Evolutionary conservation across 2,888 invertebrate species (phyloP), one percentile per base, ranked within the genome.

Genomic region (Philereme transversata): DNA sequence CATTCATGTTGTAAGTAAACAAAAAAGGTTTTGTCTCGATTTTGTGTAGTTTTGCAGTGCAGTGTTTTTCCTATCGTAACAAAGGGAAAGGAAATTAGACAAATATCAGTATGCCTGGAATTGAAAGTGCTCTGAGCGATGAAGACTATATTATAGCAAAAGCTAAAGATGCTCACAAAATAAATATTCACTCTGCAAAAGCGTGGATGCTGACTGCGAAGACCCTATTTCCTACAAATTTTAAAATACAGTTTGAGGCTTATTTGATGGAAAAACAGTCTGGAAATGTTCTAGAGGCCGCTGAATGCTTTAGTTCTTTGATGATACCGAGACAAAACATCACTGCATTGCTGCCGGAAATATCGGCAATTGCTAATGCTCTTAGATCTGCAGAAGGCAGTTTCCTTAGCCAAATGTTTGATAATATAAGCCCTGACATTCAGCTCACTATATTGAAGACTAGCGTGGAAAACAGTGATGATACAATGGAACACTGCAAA

Each of bases 201-300:
- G 96, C 97, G 48, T 98, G 98, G 97, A 95, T 98, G 92, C 93
- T 98, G 36, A 97, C 97, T 1, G 98, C 98, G 0, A 97, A 96
- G 92, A 97, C 97, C 0, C 92, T 98, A 67, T 98, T 96, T 90
- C 98, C 98, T 0, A 94, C 96, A 56, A 97, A 97, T 81, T 97
- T 97, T 77, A 95, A 95, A 76, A 96, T 98, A 54, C 97, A 97
- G 94, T 97, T 97, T 88, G 97, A 98, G 90, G 97, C 97, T 0
- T 98, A 98, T 79, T 92, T 95, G 67, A 94, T 98, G 82, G 98
- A 98, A 79, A 98, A 98, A 82, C 93, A 95, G 67, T 95, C 96
- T 0, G 96, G 95, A 64, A 97, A 97, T 87, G 94, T 96, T 10
- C 96, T 96, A 78, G 97, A 97, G 87, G 97, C 98, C 35, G 97